Base-by-base conservation (phyloP, 2,113 vertebrate species). In the Pundamilia nyererei region DNA sequence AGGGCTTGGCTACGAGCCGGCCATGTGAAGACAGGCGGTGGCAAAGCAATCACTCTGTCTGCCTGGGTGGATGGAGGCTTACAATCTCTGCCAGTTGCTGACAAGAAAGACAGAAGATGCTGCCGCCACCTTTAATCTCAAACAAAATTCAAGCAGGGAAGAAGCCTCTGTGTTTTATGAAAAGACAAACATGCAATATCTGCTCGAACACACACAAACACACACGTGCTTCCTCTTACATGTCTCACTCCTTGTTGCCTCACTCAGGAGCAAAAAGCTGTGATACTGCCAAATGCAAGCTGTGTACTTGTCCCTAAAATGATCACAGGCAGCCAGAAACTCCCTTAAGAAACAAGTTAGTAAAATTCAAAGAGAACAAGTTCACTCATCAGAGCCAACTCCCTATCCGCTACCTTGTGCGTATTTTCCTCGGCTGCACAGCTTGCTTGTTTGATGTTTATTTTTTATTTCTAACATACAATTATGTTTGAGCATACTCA, bases 281-380 rank as follows among this genome's bases (percentile, higher is more conserved):
- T 87, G 82, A 89, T 83, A 80, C 33, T 82, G 77, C 82, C 90
- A 88, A 80, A 85, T 82, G 56, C 79, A 80, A 87, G 83, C 68
- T 79, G 83, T 89, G 86, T 87, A 82, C 82, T 87, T 72, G 87
- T 93, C 89, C 86, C 84, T 87, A 81, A 91, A 87, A 92, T 83
- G 82, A 92, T 92, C 89, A 82, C 80, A 91, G 84, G 40, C 88
- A 88, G 79, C 55, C 81, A 80, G 58, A 90, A 88, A 60, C 85
- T 91, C 87, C 87, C 80, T 45, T 45, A 85, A 92, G 89, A 88
- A 87, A 81, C 83, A 91, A 86, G 72, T 85, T 85, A 58, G 68
- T 87, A 79, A 86, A 87, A 88, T 88, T 82, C 58, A 86, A 80
- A 42, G 82, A 14, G 42, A 86, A 86, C 88, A 90, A 86, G 80